Percentiles rank a stretch among this genome's conserved stretches.
These are phyloP conservation scores for Castor canadensis DNA, from an alignment of 2,113 vertebrate genomes.

Conservation along the genomic window DNA sequence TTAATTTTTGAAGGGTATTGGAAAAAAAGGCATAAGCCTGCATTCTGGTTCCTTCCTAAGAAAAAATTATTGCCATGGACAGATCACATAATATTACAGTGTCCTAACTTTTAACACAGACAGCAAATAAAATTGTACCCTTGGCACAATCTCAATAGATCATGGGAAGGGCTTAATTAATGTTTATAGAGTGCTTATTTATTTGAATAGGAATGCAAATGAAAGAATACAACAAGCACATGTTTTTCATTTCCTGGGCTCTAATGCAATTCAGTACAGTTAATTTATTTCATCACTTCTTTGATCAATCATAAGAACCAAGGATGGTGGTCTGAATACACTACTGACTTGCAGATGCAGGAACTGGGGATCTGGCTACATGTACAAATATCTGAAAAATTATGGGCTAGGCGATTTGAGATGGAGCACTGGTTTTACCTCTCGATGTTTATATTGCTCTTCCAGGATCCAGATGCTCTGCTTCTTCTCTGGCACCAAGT, in stretches of 20 bases:
- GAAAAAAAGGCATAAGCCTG: not conserved
- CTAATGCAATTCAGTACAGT: conserved; percentile 60
- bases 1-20: not conserved
- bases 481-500: not conserved
- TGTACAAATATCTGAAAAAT: conserved; percentile 26
- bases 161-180: conserved; percentile 43
- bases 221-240: conserved; percentile 32
- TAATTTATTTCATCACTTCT: conserved; percentile 77
- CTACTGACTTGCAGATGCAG: not conserved
- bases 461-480: not conserved
- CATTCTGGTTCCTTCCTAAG: not conserved
- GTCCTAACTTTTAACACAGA: not conserved
- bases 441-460: not conserved
- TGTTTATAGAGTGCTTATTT: conserved; percentile 33
- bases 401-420: not conserved
- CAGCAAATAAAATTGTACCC: not conserved
- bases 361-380: conserved; percentile 23
- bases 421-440: not conserved
- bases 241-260: conserved; percentile 61
- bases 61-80: not conserved
- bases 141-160: not conserved
- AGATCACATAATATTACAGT: not conserved
- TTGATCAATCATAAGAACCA: conserved; percentile 62
- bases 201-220: conserved; percentile 53
- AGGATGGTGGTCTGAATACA: not conserved